Conservation (phyloP, 1,140 invertebrate genomes). For the Planococcus citri region DNA sequence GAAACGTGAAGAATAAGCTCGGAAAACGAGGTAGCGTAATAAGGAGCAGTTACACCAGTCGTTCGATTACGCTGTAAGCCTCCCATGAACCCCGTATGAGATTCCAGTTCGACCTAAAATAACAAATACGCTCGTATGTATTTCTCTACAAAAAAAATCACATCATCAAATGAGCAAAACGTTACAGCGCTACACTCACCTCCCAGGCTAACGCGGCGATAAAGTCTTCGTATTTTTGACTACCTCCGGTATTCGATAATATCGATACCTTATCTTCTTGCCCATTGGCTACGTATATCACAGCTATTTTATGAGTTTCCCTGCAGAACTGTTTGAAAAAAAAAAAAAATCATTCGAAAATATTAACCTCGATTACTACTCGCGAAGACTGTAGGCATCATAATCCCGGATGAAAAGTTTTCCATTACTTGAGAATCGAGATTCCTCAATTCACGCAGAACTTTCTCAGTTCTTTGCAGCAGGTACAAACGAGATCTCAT, state of each 20-base stretch:
- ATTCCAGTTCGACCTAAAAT: slow-evolving; percentile 78
- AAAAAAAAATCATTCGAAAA: slow-evolving; percentile 18
- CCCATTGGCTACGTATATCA: slow-evolving; percentile 92
- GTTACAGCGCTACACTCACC: slow-evolving; percentile 38
- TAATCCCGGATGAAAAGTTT: no score
- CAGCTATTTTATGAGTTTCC: slow-evolving; percentile 97
- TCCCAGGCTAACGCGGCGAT: slow-evolving; percentile 91
- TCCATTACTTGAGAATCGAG: slow-evolving; percentile 64
- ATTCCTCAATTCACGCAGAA: slow-evolving; percentile 82
- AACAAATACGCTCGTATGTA: background rate
- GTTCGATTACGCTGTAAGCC: slow-evolving; percentile 83
- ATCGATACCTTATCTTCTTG: slow-evolving; percentile 95
- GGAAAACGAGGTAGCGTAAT: slow-evolving; percentile 82
- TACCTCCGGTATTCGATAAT: slow-evolving; percentile 56
- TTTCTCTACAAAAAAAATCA: no score
- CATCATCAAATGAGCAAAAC: no score
- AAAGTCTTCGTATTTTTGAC: slow-evolving; percentile 88
- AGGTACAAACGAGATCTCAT: slow-evolving; percentile 72
- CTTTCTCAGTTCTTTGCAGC: slow-evolving; percentile 76
- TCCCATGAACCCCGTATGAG: slow-evolving; percentile 90
- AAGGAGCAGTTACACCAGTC: slow-evolving; percentile 84
- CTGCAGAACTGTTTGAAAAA: slow-evolving; percentile 52
- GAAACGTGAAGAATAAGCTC: slow-evolving; percentile 90
- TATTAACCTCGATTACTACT: no score
- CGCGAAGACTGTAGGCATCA: no score